Percentiles rank a stretch among this genome's conserved stretches.
Conservation (phyloP, 2,888 invertebrate species). For the Hesperia comma region DNA sequence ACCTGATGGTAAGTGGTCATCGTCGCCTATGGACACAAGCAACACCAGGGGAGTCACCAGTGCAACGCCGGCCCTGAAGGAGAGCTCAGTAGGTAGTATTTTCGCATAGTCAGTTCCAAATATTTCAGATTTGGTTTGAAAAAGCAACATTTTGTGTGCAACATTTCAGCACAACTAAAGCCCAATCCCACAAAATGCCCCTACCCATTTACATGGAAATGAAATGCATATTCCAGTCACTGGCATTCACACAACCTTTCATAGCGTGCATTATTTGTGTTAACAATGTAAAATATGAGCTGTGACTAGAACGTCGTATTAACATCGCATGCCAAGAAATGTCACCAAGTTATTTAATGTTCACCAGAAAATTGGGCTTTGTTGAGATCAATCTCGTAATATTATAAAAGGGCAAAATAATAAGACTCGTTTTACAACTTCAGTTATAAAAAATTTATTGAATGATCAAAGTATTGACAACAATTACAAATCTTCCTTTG, state of each 20-base stretch:
- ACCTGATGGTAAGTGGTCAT: no score
- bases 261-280: constrained; percentile 7
- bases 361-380: not conserved
- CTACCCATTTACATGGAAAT: constrained; percentile 6
- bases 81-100: no score
- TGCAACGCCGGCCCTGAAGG: no score
- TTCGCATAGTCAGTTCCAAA: no score
- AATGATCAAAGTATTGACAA: no score
- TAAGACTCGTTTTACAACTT: no score
- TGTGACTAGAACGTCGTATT: constrained; percentile 16
- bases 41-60: no score
- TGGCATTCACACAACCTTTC: constrained; percentile 12
- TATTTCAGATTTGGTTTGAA: not conserved
- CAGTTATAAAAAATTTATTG: no score
- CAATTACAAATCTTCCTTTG: no score
- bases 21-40: no score
- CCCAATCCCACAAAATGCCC: not conserved
- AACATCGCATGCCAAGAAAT: constrained; percentile 27
- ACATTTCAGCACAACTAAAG: not conserved
- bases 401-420: no score
- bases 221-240: constrained; percentile 9
- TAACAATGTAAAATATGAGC: constrained; percentile 9
- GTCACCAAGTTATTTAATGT: constrained; percentile 11
- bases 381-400: not conserved
- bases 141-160: no score